These are phyloP conservation scores for Dunckerocampus dactyliophorus DNA, from an alignment of 2,113 vertebrate species.

Conservation along the genomic window DNA sequence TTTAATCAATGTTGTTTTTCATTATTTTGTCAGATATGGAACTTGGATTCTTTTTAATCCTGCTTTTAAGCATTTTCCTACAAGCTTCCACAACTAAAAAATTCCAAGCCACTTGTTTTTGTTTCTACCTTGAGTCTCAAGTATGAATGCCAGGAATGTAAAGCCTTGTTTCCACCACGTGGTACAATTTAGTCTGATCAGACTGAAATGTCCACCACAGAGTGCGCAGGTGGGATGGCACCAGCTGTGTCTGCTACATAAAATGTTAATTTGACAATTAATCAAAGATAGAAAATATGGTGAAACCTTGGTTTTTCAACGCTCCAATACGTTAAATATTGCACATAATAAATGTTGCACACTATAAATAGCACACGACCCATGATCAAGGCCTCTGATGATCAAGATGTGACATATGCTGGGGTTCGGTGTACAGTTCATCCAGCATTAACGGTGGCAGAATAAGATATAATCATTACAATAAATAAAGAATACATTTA, in stretches of 20 bases:
- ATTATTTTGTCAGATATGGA: background rate
- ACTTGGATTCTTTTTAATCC: background rate
- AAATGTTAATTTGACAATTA: too few species aligned
- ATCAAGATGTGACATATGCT: too few species aligned
- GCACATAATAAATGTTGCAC: too few species aligned
- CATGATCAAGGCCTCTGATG: too few species aligned
- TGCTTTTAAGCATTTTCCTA: background rate
- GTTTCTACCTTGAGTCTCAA: slow-evolving; percentile 31
- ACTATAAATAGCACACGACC: too few species aligned
- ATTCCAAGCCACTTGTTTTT: slow-evolving; percentile 24
- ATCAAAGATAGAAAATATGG: too few species aligned
- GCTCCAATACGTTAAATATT: too few species aligned
- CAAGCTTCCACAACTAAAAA: slow-evolving; percentile 12
- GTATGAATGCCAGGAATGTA: slow-evolving; percentile 30
- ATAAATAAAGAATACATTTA: too few species aligned
- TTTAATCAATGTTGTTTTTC: background rate
- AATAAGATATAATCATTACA: too few species aligned
- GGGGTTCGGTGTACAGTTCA: too few species aligned
- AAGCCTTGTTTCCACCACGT: slow-evolving; percentile 16
- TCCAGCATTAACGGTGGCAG: too few species aligned
- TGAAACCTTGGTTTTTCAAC: too few species aligned
- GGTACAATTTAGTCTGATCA: background rate
- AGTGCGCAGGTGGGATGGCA: background rate
- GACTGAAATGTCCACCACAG: background rate
- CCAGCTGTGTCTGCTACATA: background rate